A percentile compares a stretch with the other conserved stretches of the same genome.
Conservation (phyloP, 2,797 vertebrate species). For the Darevskia mixta region DNA sequence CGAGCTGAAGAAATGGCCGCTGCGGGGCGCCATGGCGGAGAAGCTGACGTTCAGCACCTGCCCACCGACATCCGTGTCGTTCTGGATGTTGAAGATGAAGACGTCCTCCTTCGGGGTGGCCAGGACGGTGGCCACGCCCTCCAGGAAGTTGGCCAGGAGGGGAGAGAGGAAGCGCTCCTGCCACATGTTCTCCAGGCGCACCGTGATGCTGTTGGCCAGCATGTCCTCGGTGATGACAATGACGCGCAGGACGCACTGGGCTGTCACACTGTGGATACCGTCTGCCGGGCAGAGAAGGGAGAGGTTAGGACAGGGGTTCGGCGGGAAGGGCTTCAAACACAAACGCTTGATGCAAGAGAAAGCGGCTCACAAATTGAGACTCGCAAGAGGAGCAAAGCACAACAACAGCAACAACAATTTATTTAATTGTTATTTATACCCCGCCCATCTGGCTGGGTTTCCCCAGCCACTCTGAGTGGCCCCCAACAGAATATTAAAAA, state of each 20-base stretch:
- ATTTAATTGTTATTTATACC: no score
- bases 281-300: slow-evolving; percentile 79
- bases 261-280: slow-evolving; percentile 92
- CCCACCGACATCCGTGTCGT: slow-evolving; percentile 90
- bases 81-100: slow-evolving; percentile 98
- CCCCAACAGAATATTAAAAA: no score
- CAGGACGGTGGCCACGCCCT: slow-evolving; percentile 93
- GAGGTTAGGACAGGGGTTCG: neutral
- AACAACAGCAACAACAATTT: no score
- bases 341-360: no score
- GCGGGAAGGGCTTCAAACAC: no score
- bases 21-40: slow-evolving; percentile 88
- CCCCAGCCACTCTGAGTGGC: no score
- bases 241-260: slow-evolving; percentile 92
- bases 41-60: slow-evolving; percentile 94
- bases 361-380: neutral
- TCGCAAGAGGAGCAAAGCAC: neutral
- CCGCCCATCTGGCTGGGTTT: no score
- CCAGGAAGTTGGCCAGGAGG: slow-evolving; percentile 89
- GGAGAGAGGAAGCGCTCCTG: slow-evolving; percentile 98
- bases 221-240: slow-evolving; percentile 98
- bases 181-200: slow-evolving; percentile 98
- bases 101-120: slow-evolving; percentile 92
- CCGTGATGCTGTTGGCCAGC: slow-evolving; percentile 96
- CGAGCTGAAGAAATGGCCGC: slow-evolving; percentile 91